phyloP scores from a whole-genome alignment of 2,113 vertebrate genomes.

The Aegithalos caudatus region DNA sequence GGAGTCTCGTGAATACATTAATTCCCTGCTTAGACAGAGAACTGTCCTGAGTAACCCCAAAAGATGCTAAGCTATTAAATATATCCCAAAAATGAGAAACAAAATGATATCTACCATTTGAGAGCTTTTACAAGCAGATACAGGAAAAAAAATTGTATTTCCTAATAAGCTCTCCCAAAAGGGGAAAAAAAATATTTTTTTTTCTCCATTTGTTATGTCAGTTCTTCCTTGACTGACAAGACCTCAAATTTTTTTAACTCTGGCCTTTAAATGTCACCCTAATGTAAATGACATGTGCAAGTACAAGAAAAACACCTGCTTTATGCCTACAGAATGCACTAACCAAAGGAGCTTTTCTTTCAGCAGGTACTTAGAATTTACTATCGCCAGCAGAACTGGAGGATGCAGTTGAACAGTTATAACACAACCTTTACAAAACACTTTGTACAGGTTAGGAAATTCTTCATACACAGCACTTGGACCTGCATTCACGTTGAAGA shows the following conservation, averaged over 20 bases:
- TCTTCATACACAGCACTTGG: neutral
- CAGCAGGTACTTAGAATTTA: neutral
- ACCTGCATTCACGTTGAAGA: fast-evolving
- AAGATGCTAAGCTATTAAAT: neutral
- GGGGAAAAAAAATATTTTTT: neutral
- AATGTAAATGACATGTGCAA: neutral
- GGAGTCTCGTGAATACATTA: neutral
- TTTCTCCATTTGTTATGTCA: neutral
- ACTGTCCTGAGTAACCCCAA: neutral
- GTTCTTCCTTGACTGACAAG: neutral
- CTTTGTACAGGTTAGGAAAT: neutral
- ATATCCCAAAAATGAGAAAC: neutral
- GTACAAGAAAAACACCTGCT: neutral
- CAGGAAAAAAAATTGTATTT: neutral
- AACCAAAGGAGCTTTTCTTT: neutral
- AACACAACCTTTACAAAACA: neutral
- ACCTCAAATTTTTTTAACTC: neutral
- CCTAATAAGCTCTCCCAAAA: neutral
- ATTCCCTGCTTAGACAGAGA: neutral
- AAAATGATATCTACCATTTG: neutral
- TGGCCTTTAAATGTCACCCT: neutral
- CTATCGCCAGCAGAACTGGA: neutral
- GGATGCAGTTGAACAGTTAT: neutral
- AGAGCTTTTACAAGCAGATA: neutral
- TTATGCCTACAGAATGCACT: neutral